Percentiles rank a stretch among this genome's conserved stretches.
These are phyloP conservation scores for Notodonta ziczac DNA, from an alignment of 2,888 invertebrate species.

Conservation along the genomic window DNA sequence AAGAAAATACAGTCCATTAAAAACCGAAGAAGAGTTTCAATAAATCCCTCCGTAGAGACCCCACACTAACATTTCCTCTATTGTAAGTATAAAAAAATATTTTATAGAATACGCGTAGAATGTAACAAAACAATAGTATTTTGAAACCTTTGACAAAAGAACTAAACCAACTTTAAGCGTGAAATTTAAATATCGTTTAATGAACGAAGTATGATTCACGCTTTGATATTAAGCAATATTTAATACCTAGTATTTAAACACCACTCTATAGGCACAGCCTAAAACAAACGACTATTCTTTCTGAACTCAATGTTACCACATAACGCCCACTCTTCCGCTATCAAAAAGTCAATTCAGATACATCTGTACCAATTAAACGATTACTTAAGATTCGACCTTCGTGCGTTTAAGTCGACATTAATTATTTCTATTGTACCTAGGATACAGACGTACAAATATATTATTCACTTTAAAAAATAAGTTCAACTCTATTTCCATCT, in stretches of 20 bases:
- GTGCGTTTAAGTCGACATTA: conserved; percentile 60
- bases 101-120: no score
- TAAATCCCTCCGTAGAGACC: no score
- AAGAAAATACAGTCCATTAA: no score
- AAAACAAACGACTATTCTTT: conserved; percentile 7
- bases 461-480: conserved; percentile 14
- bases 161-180: no score
- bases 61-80: no score
- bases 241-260: not conserved
- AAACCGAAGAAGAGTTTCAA: no score
- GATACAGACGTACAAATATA: conserved; percentile 30
- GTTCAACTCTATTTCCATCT: conserved; percentile 12
- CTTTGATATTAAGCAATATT: not conserved
- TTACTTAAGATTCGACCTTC: conserved; percentile 60
- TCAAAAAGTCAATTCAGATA: conserved; percentile 41
- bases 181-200: not conserved
- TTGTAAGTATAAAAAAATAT: no score
- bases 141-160: no score
- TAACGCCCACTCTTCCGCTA: conserved; percentile 35
- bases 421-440: conserved; percentile 68
- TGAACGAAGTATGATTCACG: not conserved
- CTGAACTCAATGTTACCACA: conserved; percentile 31
- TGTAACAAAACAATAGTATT: no score
- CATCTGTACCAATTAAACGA: conserved; percentile 63
- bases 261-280: not conserved